Evolutionary conservation across 2,888 invertebrate species (phyloP), one percentile per base, ranked within the genome.

Genomic region (Alcis repandata): DNA sequence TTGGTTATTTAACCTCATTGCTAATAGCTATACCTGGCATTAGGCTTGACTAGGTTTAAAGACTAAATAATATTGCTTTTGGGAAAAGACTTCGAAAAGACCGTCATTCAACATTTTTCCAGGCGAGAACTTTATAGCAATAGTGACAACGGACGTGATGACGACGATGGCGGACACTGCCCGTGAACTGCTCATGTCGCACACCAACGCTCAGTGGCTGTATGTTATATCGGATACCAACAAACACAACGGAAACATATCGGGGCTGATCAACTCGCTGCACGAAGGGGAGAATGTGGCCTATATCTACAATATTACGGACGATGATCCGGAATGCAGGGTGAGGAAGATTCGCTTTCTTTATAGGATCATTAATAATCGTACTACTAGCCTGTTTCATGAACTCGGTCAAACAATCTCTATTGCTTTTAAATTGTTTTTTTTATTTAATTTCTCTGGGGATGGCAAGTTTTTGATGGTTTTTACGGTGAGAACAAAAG

Each of bases 221-320:
- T 97, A 96, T 80, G 92, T 97, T 40, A 91, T 97, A 56, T 94
- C 96, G 0, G 96, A 96, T 63, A 95, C 94, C 0, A 87, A 93
- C 61, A 79, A 76, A 0, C 85, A 85, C 3, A 86, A 89, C 3
- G 89, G 91, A 0, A 95, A 96, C 76, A 80, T 95, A 6, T 86
- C 94, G 0, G 88, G 89, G 17, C 92, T 96, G 22, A 90, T 94
- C 45, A 93, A 94, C 69, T 86, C 95, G 0, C 85, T 97, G 27
- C 92, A 91, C 13, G 97, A 97, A 82, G 98, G 98, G 0, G 97
- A 97, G 76, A 97, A 98, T 82, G 89, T 97, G 9, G 97, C 97
- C 0, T 97, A 97, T 78, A 92, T 96, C 15, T 95, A 95, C 69
- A 97, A 97, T 80, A 89, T 93, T 19, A 96, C 97, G 0, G 86